These are phyloP conservation scores for Agriopis aurantiaria DNA, from an alignment of 2,888 invertebrate species.

Conservation along the genomic window DNA sequence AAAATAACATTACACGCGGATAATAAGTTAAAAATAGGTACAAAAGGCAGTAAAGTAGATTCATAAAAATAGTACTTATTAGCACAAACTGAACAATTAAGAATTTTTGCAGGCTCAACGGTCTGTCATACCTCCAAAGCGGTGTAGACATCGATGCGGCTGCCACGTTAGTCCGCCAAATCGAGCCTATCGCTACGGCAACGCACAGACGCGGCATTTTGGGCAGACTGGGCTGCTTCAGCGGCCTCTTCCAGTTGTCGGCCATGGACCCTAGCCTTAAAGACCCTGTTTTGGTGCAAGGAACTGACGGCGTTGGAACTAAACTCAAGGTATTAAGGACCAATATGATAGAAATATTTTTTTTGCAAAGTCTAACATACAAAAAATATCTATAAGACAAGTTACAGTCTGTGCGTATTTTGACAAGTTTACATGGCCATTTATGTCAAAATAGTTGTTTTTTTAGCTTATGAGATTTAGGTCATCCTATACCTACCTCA, in stretches of 20 bases:
- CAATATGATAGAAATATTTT: neutral
- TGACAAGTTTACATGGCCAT: too few species aligned
- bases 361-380: too few species aligned
- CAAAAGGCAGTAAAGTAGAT: neutral
- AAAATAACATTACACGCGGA: too few species aligned
- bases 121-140: slow-evolving; percentile 94
- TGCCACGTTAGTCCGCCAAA: slow-evolving; percentile 92
- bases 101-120: slow-evolving; percentile 79
- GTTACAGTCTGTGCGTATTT: too few species aligned
- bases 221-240: slow-evolving; percentile 96
- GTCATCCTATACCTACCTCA: too few species aligned
- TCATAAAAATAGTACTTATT: neutral
- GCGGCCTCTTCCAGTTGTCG: slow-evolving; percentile 95
- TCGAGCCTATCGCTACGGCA: slow-evolving; percentile 93
- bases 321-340: slow-evolving; percentile 92
- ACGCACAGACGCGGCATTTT: slow-evolving; percentile 93
- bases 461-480: neutral
- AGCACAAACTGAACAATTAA: neutral
- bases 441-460: too few species aligned
- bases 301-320: slow-evolving; percentile 98
- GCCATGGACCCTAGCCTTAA: slow-evolving; percentile 88
- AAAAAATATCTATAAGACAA: too few species aligned
- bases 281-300: slow-evolving; percentile 96
- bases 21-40: too few species aligned
- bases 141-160: slow-evolving; percentile 98